Conservation (phyloP, 2,113 vertebrate genomes). For the Galbula dea region DNA sequence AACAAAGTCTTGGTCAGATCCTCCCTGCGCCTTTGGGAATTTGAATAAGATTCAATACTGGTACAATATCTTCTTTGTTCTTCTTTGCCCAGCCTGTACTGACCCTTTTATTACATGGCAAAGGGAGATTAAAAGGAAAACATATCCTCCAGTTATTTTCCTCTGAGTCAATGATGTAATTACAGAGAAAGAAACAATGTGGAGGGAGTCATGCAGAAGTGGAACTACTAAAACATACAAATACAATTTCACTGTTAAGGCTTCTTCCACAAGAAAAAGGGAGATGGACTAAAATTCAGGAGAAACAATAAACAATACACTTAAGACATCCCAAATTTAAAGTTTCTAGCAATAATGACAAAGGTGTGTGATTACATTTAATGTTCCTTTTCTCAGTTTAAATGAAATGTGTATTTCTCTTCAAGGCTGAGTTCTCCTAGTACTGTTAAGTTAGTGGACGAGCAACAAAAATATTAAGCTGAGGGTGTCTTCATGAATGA, state of each 20-base stretch:
- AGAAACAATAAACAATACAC: neutral
- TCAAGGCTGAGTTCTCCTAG: neutral
- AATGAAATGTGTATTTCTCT: neutral
- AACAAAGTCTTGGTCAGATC: neutral
- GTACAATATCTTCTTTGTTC: conserved; percentile 24
- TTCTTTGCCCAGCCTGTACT: neutral
- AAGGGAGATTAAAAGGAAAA: conserved; percentile 3
- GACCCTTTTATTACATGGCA: neutral
- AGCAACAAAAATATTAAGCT: neutral
- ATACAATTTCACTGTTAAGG: neutral
- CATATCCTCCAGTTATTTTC: conserved; percentile 19
- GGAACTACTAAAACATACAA: neutral
- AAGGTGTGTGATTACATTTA: neutral
- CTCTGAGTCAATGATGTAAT: neutral
- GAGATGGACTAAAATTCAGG: neutral
- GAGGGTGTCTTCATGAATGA: neutral
- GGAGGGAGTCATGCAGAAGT: neutral
- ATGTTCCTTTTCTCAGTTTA: neutral
- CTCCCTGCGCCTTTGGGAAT: neutral
- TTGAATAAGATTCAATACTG: neutral
- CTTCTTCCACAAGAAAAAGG: neutral
- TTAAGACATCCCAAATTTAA: neutral
- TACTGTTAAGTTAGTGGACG: neutral
- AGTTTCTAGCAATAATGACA: neutral
- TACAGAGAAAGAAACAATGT: neutral